Evolutionary conservation across 2,888 invertebrate species (phyloP).

Genomic region (Tenthredo distinguenda): DNA sequence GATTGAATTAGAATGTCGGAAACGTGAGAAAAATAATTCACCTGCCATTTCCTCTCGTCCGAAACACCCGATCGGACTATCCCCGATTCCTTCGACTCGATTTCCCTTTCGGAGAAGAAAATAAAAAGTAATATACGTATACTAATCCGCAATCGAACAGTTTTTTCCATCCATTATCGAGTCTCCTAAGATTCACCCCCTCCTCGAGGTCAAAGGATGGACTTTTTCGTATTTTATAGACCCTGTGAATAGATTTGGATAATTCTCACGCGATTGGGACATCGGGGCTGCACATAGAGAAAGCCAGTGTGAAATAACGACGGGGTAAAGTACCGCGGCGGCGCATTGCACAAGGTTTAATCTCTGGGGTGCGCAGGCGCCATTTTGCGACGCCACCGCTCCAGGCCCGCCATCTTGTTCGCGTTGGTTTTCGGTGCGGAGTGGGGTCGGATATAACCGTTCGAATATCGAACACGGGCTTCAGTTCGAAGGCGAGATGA

Average conservation of each 20-base stretch:
- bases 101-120: not conserved
- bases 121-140: not conserved
- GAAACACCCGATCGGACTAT: too few species aligned
- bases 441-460: slow-evolving; percentile 74
- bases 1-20: too few species aligned
- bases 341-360: not conserved
- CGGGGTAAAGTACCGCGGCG: slow-evolving; percentile 1
- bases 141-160: not conserved
- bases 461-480: slow-evolving; percentile 73
- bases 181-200: too few species aligned
- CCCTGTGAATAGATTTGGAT: too few species aligned
- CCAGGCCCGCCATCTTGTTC: slow-evolving; percentile 69
- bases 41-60: too few species aligned
- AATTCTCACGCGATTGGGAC: too few species aligned
- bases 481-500: slow-evolving; percentile 72
- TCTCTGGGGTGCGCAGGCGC: slow-evolving; percentile 69
- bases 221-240: not conserved
- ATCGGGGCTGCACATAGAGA: not conserved
- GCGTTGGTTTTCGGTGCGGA: slow-evolving; percentile 57
- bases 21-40: too few species aligned
- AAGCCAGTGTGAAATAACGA: slow-evolving; percentile 59
- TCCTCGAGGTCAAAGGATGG: too few species aligned
- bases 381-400: slow-evolving; percentile 66
- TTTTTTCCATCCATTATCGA: too few species aligned
- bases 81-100: not conserved